Base-by-base conservation (phyloP, 1,140 invertebrate species). In the Aricia agestis region DNA sequence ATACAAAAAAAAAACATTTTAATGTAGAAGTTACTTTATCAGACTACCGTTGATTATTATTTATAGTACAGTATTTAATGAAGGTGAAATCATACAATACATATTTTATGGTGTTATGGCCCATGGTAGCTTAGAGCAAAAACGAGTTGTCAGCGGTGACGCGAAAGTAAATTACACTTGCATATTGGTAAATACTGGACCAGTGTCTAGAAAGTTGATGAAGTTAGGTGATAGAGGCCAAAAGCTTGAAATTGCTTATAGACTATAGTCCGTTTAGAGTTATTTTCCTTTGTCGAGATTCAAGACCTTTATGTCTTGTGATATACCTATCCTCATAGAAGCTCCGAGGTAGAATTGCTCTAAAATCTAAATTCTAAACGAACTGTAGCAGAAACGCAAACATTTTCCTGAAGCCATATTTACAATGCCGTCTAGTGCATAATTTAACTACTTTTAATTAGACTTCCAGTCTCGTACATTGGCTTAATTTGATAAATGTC, bases 131-230 rank as follows among this genome's bases (percentile, higher is more conserved):
- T 36, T 5, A 36, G 36, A 36, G 36, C 36, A 63, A 63, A 25
- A 63, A 63, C 59, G 18, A 25, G 59, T 63, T 52, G 45, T 52
- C 13, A 15, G 11, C 17, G 19, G 7, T 63, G 59, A 63, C 59
- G 59, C 18, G 59, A 63, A 63, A 63, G 59, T 63, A n/a, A 25
- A 63, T 63, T 63, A 63, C 18, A 63, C 10, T 63, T 19, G 19
- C 19, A 19, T 63, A 19, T 63, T 63, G 19, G 59, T 25, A 19
- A 19, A 63, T 19, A 63, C 59, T 63, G 59, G 59, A 63, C 11
- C 45, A 52, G 45, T 19, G 17, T 18, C 59, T 63, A 63, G 59
- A 63, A 63, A 63, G 59, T 25, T 19, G 17, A 63, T 63, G 18
- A 19, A 52, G 13, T 19, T 63, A 63, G 59, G 11, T 63, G 17